Evolutionary conservation across 2,888 invertebrate species (phyloP), one percentile per base, ranked within the genome.

Genomic region (Dynastes tityus): DNA sequence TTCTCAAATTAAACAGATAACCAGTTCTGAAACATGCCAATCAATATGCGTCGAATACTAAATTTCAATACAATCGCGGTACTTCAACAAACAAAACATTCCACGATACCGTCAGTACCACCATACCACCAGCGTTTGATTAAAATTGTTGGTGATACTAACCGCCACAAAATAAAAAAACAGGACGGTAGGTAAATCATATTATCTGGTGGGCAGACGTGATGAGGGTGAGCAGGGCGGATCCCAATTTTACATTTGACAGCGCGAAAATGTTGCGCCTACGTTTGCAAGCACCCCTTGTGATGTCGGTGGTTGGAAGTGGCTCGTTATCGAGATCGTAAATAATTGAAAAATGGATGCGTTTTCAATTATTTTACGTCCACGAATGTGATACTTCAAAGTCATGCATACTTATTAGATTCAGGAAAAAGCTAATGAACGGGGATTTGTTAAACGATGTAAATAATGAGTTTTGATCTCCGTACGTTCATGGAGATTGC

Each of bases 121-220:
- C 29, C 68, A 27, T 22, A 8, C 22, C 16, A 22, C 8, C 22
- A 22, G 8, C 8, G 22, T 11, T 16, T 61, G 58, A 73, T 73
- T 73, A 73, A 73, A 73, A 73, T 58, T 73, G 73, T 58, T 58
- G 32, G 40, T 55, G 73, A 73, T 40, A 58, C 58, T 22, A 40
- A 22, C 40, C 40, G 58, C 58, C 40, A 13, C 73, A 16, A 37
- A 58, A 40, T 58, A 45, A 58, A 58, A 73, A 49, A 49, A 61
- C 11, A 68, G 11, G 27, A 51, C 11, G 45, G 45, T 45, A 45
- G 58, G 73, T 73, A 40, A 73, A 73, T 73, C 73, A 27, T 40
- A 73, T 73, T 73, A 73, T 58, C 73, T 73, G 58, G 40, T 73
- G 40, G 55, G 40, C 55, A 32, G 73, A 22, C 55, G 16, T 58